Evolutionary conservation across 2,888 invertebrate species (phyloP), one percentile per base, ranked within the genome.

Genomic region (Drosophila demipolita): DNA sequence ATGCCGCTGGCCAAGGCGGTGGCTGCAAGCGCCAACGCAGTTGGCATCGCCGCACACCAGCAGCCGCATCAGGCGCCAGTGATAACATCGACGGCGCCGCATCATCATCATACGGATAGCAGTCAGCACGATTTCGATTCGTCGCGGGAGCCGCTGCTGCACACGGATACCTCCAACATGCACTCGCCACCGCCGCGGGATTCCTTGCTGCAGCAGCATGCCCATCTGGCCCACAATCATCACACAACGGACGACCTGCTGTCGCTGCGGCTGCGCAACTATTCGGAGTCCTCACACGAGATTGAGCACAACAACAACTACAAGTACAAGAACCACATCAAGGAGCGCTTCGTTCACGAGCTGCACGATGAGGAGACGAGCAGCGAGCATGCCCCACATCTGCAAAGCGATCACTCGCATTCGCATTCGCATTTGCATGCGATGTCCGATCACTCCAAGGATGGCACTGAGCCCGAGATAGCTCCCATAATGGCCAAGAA

Each of bases 321-420:
- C 94, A 98, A 98, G 94, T 98, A 98, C 94, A 99, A 99, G 94
- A 98, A 97, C 89, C 97, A 96, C 91, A 98, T 99, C 80, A 98
- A 98, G 90, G 96, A 98, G 91, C 94, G 98, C 69, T 98, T 98
- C 79, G 95, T 95, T 1, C 94, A 94, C 74, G 95, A 93, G 68
- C 65, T 91, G 48, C 93, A 93, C 70, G 93, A 93, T 64, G 92
- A 93, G 73, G 93, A 93, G 71, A 92, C 93, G 33, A 92, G 90
- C 65, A 93, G 92, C 76, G 95, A 95, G 64, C 92, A 92, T 89
- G 79, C 87, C 3, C 83, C 92, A 7, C 85, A 91, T 58, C 78
- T 92, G 33, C 92, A 92, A 75, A 92, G 86, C 73, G 93, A 92
- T 38, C 91, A 92, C 70, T 92, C 92, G 32, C 91, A 91, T 49